Base-by-base conservation (phyloP, 2,888 invertebrate genomes). In the Seladonia tumulorum region DNA sequence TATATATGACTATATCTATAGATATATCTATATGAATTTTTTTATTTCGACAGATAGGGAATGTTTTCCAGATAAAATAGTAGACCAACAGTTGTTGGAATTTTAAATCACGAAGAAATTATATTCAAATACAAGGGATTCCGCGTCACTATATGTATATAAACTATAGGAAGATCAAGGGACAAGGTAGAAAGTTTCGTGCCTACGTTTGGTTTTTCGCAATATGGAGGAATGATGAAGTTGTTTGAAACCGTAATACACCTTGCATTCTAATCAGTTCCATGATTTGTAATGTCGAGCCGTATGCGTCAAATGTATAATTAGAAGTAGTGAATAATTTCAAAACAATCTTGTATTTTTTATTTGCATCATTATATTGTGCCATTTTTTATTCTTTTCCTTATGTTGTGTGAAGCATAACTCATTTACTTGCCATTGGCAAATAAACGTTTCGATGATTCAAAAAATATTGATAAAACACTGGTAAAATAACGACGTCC, bases 161-260 rank as follows among this genome's bases (percentile, higher is more conserved):
- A 79, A 22, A 35, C 39, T 49, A 35, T 39, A 29, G 14, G 57
- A 70, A 83, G 75, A 47, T 25, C 57, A 81, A 84, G 25, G 77
- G 74, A 76, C 35, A 76, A 74, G n/a, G 35, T 85, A 85, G 82
- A 85, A 85, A 85, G 85, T 79, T 77, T 57, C 47, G 22, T 35
- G 57, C 73, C 73, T 72, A 85, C 60, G 53, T 22, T 70, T 42
- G 45, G 76, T 84, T 86, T 81, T 76, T 85, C 57, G 75, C 81
- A 77, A 86, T 79, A 79, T 81, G 77, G 25, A 63, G 14, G 45
- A 76, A 71, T 70, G 76, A 88, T 82, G 83, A 88, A 90, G 86
- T 87, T 45, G 83, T 87, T 87, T 84, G 86, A 88, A 88, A 72
- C 57, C 80, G 53, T 35, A 70, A 87, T 83, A 75, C 45, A 66